Percentiles rank a stretch among this genome's conserved stretches.
phyloP scores from a whole-genome alignment of 2,113 vertebrate genomes.

The Megalops atlanticus region DNA sequence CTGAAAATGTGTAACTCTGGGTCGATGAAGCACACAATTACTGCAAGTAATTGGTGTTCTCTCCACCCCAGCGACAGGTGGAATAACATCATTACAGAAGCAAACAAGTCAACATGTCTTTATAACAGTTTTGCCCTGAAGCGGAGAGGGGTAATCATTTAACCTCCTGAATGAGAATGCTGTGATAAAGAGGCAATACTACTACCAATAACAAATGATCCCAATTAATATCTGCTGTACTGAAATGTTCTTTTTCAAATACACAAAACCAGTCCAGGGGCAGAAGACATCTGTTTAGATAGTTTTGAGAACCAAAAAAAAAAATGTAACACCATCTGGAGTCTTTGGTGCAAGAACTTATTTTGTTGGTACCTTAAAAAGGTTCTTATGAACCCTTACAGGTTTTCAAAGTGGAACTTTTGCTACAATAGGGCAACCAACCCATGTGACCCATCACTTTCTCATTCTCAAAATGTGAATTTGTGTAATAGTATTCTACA shows the following conservation, averaged over 20 bases:
- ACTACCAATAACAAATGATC: background rate
- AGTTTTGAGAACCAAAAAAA: too few species aligned
- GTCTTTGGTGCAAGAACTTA: too few species aligned
- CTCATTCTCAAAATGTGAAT: too few species aligned
- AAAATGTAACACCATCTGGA: too few species aligned
- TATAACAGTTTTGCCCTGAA: background rate
- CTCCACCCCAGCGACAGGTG: background rate
- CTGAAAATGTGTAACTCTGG: background rate
- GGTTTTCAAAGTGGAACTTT: too few species aligned
- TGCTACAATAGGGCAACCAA: too few species aligned
- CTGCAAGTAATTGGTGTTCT: background rate
- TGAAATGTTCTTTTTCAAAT: background rate
- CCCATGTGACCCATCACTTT: too few species aligned
- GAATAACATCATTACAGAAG: constrained; percentile 1
- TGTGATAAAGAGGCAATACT: background rate
- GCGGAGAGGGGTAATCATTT: background rate
- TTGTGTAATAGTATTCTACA: too few species aligned
- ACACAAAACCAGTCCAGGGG: too few species aligned
- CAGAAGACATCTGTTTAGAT: too few species aligned
- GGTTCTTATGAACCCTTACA: too few species aligned
- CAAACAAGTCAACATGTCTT: background rate
- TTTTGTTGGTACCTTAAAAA: too few species aligned
- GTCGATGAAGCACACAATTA: background rate
- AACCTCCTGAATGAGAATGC: background rate
- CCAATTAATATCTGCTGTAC: background rate